Evolutionary conservation across 2,113 vertebrate species (phyloP), one percentile per base, ranked within the genome.

Genomic region (Casuarius casuarius): DNA sequence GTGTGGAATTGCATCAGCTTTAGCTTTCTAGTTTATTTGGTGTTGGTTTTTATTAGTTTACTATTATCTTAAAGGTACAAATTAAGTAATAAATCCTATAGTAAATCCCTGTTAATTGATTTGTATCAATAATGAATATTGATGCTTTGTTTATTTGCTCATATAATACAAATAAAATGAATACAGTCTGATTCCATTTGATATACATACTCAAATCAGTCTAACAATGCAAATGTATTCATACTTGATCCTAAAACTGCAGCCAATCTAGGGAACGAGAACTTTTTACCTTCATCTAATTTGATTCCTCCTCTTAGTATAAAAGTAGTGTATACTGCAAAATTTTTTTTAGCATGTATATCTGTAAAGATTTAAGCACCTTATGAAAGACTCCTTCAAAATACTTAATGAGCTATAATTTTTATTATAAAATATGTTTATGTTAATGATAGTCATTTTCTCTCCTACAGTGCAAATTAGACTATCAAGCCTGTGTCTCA

Each of bases 401-500:
- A 85, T 86, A 81, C 46, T 67, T 83, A 62, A n/a, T 59, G 17
- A 90, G 12, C 29, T 94, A 25, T 12, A 70, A 48, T 63, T 92
- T 91, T 46, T 76, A 68, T 71, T 66, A 63, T 40, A 84, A 75
- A 67, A 63, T 8, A 4, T 72, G 25, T 72, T 95, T 93, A 6
- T 58, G 58, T 94, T 94, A 77, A 85, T 87, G 42, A 17, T 51
- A 88, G 31, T 82, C 3, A 54, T 95, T 97, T 40, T 96, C 26
- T 97, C 40, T 95, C 72, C 52, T 97, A 71, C 97, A 99, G 99
- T 99, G 99, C 98, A 99, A 99, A 96, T 98, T 99, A 91, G 99
- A 99, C 76, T 99, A 99, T 97, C 99, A 99, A 96, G 98, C 99
- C 5, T 99, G 99, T 97, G 98, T 99, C 97, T 98, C 98, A 91